Evolutionary conservation across 1,140 invertebrate species (phyloP).

Genomic region (Holotrichia oblita): DNA sequence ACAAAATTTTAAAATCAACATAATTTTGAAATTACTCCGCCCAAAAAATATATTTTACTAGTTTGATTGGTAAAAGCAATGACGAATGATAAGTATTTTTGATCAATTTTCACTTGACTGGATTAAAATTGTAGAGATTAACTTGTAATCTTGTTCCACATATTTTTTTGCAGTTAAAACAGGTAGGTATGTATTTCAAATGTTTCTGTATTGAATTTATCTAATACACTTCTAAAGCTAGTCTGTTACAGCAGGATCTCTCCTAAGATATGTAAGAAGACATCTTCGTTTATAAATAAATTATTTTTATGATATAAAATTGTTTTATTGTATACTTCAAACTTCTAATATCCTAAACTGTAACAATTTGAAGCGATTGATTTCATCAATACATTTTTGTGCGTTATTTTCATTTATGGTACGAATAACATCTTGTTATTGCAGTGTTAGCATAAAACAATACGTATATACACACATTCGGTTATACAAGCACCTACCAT

Average conservation of each 20-base stretch:
- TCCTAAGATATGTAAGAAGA: conserved; percentile 4
- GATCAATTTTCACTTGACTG: neutral
- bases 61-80: neutral
- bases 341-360: too few species aligned
- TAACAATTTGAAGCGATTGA: too few species aligned
- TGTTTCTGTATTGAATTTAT: neutral
- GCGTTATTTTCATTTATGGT: too few species aligned
- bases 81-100: neutral
- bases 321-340: conserved; percentile 2
- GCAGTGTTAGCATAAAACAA: too few species aligned
- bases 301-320: neutral
- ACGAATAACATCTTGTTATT: too few species aligned
- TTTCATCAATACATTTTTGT: too few species aligned
- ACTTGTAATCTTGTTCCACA: neutral
- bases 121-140: neutral
- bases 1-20: neutral
- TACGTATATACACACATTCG: too few species aligned
- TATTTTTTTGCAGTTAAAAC: neutral
- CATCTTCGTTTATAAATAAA: neutral
- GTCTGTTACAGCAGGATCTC: neutral
- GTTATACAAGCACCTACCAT: too few species aligned
- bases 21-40: neutral
- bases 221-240: conserved; percentile 6
- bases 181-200: conserved; percentile 30
- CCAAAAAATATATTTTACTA: neutral